These are phyloP conservation scores for Pogonophryne albipinna DNA, from an alignment of 2,797 vertebrate species.

Conservation along the genomic window DNA sequence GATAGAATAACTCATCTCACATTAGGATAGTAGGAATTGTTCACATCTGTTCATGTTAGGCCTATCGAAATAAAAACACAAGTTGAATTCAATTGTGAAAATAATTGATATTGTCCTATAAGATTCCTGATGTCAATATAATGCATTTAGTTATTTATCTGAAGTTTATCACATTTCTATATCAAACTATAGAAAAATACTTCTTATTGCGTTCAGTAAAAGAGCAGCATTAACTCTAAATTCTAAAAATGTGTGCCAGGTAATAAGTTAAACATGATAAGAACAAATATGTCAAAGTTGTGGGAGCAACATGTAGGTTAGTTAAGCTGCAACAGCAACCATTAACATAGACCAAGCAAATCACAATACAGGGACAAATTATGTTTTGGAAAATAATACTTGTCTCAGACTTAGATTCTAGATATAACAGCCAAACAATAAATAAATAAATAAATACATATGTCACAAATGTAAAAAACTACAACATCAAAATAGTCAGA, in stretches of 20 bases:
- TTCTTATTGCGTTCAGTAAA: conserved; percentile 44
- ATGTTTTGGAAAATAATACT: conserved; percentile 11
- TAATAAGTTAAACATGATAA: conserved; percentile 15
- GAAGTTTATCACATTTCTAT: conserved; percentile 26
- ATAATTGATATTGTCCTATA: conserved; percentile 14
- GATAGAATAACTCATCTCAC: conserved; percentile 22
- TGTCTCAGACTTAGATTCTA: not conserved
- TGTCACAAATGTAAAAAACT: no score
- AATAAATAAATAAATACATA: conserved; percentile 45
- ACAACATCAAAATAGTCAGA: no score
- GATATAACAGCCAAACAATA: conserved; percentile 24
- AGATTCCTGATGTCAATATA: not conserved
- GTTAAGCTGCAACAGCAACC: not conserved
- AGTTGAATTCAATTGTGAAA: conserved; percentile 5
- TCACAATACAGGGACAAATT: not conserved
- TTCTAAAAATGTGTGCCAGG: conserved; percentile 14
- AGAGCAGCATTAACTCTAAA: conserved; percentile 50
- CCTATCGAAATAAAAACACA: conserved; percentile 15
- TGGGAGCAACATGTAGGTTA: not conserved
- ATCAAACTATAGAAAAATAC: conserved; percentile 2
- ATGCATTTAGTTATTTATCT: not conserved
- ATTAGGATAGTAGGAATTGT: conserved; percentile 18
- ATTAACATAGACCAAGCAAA: not conserved
- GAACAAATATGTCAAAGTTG: not conserved
- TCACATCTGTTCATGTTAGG: conserved; percentile 25